These are phyloP conservation scores for Xestia rhomboidea DNA, from an alignment of 2,888 invertebrate species.

Conservation along the genomic window DNA sequence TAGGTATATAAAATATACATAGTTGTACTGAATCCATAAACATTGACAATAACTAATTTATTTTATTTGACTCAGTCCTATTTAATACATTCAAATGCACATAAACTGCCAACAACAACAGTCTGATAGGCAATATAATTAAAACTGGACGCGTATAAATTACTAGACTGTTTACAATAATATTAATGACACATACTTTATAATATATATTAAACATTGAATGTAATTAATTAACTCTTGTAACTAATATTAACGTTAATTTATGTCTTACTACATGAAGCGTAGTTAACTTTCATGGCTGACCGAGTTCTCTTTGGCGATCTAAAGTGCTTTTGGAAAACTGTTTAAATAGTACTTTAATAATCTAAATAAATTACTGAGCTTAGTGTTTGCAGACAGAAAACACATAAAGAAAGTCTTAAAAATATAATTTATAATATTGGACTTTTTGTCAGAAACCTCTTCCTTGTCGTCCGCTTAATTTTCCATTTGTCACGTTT, in stretches of 20 bases:
- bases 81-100: not conserved
- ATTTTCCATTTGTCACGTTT: conserved; percentile 55
- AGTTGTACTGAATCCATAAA: not conserved
- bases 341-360: conserved; percentile 8
- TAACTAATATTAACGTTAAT: conserved; percentile 31
- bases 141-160: conserved; percentile 18
- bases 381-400: conserved; percentile 18
- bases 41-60: conserved; percentile 10
- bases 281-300: conserved; percentile 21
- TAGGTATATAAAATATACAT: no score
- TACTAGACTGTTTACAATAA: conserved; percentile 9
- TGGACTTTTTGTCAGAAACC: conserved; percentile 5
- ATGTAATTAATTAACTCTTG: conserved; percentile 45
- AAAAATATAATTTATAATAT: conserved; percentile 55
- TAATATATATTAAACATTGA: conserved; percentile 22
- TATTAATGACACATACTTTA: conserved; percentile 35
- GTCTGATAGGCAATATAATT: conserved; percentile 27
- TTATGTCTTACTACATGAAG: conserved; percentile 42
- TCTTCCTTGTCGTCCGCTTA: conserved; percentile 33
- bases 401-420: conserved; percentile 18
- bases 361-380: conserved; percentile 25
- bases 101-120: conserved; percentile 32
- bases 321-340: conserved; percentile 5
- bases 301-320: conserved; percentile 49
- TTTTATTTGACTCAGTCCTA: not conserved